A percentile compares a stretch with the other conserved stretches of the same genome.
Evolutionary conservation across 2,888 invertebrate genomes (phyloP).

Genomic region (Stenchaetothrips biformis): DNA sequence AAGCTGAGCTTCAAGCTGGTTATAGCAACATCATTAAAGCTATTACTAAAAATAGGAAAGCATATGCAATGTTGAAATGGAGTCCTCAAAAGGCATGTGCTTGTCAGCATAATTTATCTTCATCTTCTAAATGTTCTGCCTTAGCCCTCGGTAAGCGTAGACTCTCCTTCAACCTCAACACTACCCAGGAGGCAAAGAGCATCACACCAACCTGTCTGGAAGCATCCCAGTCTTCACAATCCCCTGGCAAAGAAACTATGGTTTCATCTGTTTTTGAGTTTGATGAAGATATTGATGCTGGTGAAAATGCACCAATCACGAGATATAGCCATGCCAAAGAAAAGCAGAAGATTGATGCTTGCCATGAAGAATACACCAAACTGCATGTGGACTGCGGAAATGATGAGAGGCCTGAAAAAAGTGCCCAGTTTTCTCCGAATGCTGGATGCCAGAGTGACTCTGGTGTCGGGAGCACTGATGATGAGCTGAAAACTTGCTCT

Average conservation of each 20-base stretch:
- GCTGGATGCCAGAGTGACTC: constrained; percentile 38
- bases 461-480: constrained; percentile 39
- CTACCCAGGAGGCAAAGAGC: neutral
- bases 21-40: constrained; percentile 67
- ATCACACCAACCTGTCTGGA: no score
- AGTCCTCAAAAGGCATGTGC: constrained; percentile 55
- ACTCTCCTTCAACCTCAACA: constrained; percentile 12
- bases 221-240: neutral
- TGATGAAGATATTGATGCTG: neutral
- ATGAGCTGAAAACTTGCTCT: constrained; percentile 36
- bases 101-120: constrained; percentile 40
- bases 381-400: neutral
- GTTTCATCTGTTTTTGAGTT: neutral
- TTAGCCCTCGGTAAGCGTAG: neutral
- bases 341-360: neutral
- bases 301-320: neutral
- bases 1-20: constrained; percentile 62
- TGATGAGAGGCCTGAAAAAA: constrained; percentile 11
- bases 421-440: constrained; percentile 33
- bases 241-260: neutral
- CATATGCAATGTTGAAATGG: constrained; percentile 66
- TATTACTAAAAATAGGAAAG: constrained; percentile 71
- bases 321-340: neutral
- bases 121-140: neutral
- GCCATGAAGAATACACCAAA: neutral